Evolutionary conservation across 1,140 invertebrate species (phyloP), one percentile per base, ranked within the genome.

Genomic region (Drosophila cardini): DNA sequence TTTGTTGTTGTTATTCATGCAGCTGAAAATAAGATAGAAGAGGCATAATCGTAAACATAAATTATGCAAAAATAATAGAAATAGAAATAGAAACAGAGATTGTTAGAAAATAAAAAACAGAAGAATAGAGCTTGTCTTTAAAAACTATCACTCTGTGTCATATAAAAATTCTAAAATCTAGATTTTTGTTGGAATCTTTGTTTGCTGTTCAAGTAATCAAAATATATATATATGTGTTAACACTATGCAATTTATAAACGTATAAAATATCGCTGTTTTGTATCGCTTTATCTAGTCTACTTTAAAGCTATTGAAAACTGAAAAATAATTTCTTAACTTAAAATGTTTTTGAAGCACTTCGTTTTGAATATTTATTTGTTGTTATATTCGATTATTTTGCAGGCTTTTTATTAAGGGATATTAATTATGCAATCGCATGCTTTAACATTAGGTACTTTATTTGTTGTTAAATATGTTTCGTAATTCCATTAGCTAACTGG

Each of bases 1-100:
- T 78, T 82, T 80, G 84, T 86, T 75, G 86, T 89, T 91, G 87
- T 90, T 91, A 91, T 91, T 91, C 90, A 91, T 91, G 90, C 90
- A 84, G 90, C 90, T 91, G 90, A 76, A 91, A 91, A 70, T 76
- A 82, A 80, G 65, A 89, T 48, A 71, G 79, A 72, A 89, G 70
- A 75, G 71, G 64, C 73, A 77, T 72, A 82, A 78, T 89, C 52
- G 78, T 63, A 80, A 82, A 40, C 74, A 74, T 45, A 77, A 68
- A 79, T 46, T 38, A 72, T 61, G 56, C 57, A 45, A 61, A 32
- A 72, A 63, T 60, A 57, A 64, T 21, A 56, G 34, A 48, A 6
- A 34, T 40, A 55, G 11, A 56, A 45, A 10, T 13, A 70, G 40
- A 34, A 36, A 9, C 10, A 69, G 9, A 61, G 73, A 53, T 30